Evolutionary conservation across 2,113 vertebrate species (phyloP).

Genomic region (Ameiurus melas): DNA sequence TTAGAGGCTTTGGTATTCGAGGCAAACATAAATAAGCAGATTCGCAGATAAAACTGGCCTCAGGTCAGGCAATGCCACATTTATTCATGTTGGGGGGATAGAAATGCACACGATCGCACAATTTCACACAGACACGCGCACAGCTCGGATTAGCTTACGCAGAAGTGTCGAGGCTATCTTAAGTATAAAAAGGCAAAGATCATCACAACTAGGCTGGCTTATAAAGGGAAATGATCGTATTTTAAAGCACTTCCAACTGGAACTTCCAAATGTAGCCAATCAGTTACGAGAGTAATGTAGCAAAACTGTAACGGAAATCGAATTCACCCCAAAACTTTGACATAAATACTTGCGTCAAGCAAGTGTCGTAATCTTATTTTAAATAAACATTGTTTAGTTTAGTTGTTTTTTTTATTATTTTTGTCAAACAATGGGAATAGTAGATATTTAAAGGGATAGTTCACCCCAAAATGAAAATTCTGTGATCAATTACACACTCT

Average conservation of each 20-base stretch:
- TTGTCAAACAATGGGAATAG: background rate
- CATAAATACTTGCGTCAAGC: background rate
- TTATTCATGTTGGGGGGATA: background rate
- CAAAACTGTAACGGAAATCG: background rate
- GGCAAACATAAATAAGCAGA: slow-evolving; percentile 34
- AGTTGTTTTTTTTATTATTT: too few species aligned
- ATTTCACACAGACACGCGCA: background rate
- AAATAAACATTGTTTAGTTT: too few species aligned
- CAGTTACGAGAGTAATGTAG: background rate
- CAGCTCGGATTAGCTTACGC: background rate
- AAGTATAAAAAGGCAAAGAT: background rate
- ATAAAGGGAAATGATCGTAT: background rate
- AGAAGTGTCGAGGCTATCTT: background rate
- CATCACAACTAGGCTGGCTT: background rate
- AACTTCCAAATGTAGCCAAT: background rate
- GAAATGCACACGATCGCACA: background rate
- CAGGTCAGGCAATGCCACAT: background rate
- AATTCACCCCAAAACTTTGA: background rate
- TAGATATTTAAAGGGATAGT: background rate
- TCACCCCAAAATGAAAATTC: too few species aligned
- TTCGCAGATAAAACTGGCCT: background rate
- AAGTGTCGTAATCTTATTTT: background rate
- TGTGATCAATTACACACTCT: too few species aligned
- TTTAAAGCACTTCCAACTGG: background rate
- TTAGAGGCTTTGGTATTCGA: slow-evolving; percentile 53